Base-by-base conservation (phyloP, 2,888 invertebrate species). In the Smittia aterrima region DNA sequence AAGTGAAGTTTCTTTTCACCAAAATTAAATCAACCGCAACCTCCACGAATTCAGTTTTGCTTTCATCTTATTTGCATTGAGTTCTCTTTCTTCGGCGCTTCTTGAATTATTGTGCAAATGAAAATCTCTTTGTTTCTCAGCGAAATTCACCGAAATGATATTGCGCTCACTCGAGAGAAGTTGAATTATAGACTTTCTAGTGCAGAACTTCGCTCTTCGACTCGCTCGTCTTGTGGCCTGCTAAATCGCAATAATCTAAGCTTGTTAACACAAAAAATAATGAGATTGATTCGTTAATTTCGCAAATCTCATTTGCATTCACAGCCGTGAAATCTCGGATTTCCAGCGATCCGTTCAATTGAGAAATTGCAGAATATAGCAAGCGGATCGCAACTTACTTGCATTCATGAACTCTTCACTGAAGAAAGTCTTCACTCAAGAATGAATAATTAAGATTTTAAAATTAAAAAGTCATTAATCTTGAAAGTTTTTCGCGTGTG, bases 211-310 rank as follows among this genome's bases (percentile, higher is more conserved):
- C 16, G n/a, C 16, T 47, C 47, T n/a, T 47, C 11, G 11, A 2
- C 47, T 16, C 38, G 16, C 47, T 16, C 16, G n/a, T 47, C 16
- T 47, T 47, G 16, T 47, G 47, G 47, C 11, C n/a, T 47, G 47
- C 16, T 47, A 47, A 47, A 47, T 47, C 16, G 7, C 16, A n/a
- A 16, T 47, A n/a, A 47, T 11, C 16, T n/a, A 11, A 47, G 47
- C 47, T 47, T 47, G 47, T 47, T 47, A 47, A 47, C 47, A 47
- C 47, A 47, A n/a, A 47, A 47, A 6, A n/a, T 47, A 47, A 47
- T 47, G 47, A 47, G 47, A 47, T 13, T 6, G 16, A 47, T 11
- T 47, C 47, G 16, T 47, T 47, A 47, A n/a, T 47, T 16, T 47
- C 47, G 11, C 16, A 11, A 16, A 47, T 47, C 16, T 47, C 16